phyloP scores from a whole-genome alignment of 2,888 invertebrate species.

The Synanthedon vespiformis region DNA sequence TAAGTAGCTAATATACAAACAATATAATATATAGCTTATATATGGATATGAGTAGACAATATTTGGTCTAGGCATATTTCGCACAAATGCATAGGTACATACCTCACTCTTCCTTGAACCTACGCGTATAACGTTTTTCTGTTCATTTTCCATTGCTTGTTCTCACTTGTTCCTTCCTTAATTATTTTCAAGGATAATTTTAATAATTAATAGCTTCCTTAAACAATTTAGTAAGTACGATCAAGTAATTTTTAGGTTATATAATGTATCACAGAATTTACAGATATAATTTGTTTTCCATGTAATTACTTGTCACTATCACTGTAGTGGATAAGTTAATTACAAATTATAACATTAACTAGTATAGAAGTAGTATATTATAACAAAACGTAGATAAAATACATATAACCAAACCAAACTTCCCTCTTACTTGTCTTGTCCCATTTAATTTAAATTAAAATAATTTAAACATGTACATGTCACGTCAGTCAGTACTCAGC shows the following conservation, averaged over 20 bases:
- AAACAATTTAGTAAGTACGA: background rate
- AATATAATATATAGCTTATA: too few species aligned
- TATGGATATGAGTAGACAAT: too few species aligned
- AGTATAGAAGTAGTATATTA: background rate
- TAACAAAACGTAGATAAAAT: background rate
- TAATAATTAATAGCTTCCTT: background rate
- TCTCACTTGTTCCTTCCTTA: constrained; percentile 4
- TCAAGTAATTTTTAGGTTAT: constrained; percentile 20
- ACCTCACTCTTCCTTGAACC: constrained; percentile 90
- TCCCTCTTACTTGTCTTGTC: too few species aligned
- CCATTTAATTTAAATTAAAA: too few species aligned
- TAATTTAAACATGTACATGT: too few species aligned
- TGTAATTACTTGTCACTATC: constrained; percentile 48
- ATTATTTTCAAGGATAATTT: background rate
- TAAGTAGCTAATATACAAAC: too few species aligned
- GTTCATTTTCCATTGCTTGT: constrained; percentile 46
- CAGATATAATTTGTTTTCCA: background rate
- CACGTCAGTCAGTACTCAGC: too few species aligned
- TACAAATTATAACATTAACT: background rate
- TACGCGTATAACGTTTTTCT: constrained; percentile 74
- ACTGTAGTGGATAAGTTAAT: constrained; percentile 58
- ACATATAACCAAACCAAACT: too few species aligned
- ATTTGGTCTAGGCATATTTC: too few species aligned
- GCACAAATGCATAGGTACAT: constrained; percentile 21
- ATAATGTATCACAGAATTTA: constrained; percentile 9